Evolutionary conservation across 64 coral and sea anemone species (phyloP), one percentile per base, ranked within the genome.

Genomic region (Catalaphyllia jardinei): DNA sequence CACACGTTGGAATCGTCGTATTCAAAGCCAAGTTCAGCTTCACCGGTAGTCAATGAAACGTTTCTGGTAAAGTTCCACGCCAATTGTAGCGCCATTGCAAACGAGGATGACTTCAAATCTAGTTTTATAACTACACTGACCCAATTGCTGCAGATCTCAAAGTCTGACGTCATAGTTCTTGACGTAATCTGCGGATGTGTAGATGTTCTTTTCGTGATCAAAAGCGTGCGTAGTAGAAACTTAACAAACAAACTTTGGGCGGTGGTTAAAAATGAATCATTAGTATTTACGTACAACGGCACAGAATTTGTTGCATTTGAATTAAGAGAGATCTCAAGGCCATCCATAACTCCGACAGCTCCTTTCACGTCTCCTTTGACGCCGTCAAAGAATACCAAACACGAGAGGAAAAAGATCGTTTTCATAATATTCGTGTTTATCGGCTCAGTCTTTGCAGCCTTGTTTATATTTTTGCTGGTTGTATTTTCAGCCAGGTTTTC

Each of bases 371-470:
- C 64, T 25, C 2, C 10, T 31, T 72, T 17, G 4, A 81, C 11
- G 50, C 88, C 88, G 20, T 72, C 77, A 72, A 7, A 15, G 1
- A 81, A n/a, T 72, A 82, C n/a, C 79, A 60, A 51, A 28, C 38
- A 73, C 22, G 79, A 64, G 76, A 91, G 49, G 31, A 61, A 76
- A 85, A 62, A 74, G 63, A 35, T 84, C 11, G 31, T 84, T 2
- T 83, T 83, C n/a, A 91, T 91, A 22, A 17, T 84, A 25, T 91
- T 91, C n/a, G 25, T 91, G 15, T 84, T 91, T 1, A 75, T 91
- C 61, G 25, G 60, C 14, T 42, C 77, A 31, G 61, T 85, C 25
- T 91, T 91, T 76, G 89, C 49, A 55, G 89, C 89, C 1, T 65
- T 91, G 20, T 50, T 82, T 42, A 20, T 91, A 29, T 91, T 91